These are phyloP conservation scores for Mustelus asterias DNA, from an alignment of 2,113 vertebrate genomes.

Conservation along the genomic window DNA sequence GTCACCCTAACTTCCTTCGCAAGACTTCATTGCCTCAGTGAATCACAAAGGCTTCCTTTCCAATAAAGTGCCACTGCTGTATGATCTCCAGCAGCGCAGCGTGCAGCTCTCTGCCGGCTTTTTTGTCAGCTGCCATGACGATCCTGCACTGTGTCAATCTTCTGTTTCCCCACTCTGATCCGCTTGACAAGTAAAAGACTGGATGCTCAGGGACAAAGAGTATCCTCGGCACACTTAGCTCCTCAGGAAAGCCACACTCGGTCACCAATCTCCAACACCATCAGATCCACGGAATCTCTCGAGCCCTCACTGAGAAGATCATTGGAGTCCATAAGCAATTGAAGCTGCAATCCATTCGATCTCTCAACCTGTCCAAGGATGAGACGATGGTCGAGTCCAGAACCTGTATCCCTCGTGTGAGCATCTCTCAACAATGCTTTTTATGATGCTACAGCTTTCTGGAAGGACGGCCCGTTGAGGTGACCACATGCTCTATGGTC, in stretches of 20 bases:
- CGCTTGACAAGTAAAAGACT: background rate
- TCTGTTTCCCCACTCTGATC: background rate
- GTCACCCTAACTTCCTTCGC: background rate
- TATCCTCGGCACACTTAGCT: background rate
- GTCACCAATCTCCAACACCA: background rate
- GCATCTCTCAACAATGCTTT: background rate
- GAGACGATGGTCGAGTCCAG: background rate
- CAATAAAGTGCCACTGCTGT: background rate
- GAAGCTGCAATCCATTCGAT: background rate
- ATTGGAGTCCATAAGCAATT: background rate
- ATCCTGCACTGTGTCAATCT: background rate
- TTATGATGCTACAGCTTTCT: background rate
- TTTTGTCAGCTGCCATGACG: background rate
- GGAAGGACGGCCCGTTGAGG: background rate
- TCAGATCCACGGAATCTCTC: background rate
- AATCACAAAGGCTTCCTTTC: background rate
- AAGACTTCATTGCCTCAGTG: background rate
- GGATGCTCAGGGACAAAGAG: background rate
- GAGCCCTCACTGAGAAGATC: background rate
- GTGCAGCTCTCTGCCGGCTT: background rate
- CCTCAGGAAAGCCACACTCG: background rate
- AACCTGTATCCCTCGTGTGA: background rate
- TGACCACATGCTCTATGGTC: background rate
- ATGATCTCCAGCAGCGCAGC: background rate
- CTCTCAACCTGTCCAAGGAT: background rate